Evolutionary conservation across 1,140 invertebrate species (phyloP), one percentile per base, ranked within the genome.

Genomic region (Cydia pomonella): DNA sequence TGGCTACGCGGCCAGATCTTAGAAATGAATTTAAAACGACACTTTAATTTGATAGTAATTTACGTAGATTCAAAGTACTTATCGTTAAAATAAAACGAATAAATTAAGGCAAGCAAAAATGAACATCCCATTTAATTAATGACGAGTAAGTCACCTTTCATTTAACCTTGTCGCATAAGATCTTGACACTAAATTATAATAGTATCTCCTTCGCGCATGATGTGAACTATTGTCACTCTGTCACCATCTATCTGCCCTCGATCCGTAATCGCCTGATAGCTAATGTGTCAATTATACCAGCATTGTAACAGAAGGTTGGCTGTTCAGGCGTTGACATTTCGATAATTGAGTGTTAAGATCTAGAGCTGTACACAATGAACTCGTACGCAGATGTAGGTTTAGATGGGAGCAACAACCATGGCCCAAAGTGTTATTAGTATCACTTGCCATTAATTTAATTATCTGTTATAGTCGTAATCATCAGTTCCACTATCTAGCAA

Each of bases 271-370:
- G 16, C 5, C 27, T 33, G 63, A 66, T 66, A 18, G 64, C 29
- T 69, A 33, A 69, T 69, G 64, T 69, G 64, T 33, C 64, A 38
- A 69, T 69, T 69, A 69, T 69, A 33, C 29, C 27, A 33, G 29
- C 64, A 33, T 69, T 69, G 64, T 69, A 10, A 6, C 27, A 69
- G 64, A 69, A 69, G 64, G 64, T 69, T 69, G 64, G 9, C 29
- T 69, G 29, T 69, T 69, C 18, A 29, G 63, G 16, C 64, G 64
- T 7, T 69, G 64, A 69, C 64, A 69, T 33, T 69, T 64, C 25
- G 33, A 33, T 69, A 33, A 69, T 69, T 38, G 64, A 21, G 27
- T 18, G 63, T 29, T 69, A 53, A 53, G 50, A 59, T 59, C 53
- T 59, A 21, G 21, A 59, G 53, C 21, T 59, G 16, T 53, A 9